Percentiles rank a stretch among this genome's conserved stretches.
phyloP scores from a whole-genome alignment of 2,888 invertebrate genomes.

The Lepidonotus clava region DNA sequence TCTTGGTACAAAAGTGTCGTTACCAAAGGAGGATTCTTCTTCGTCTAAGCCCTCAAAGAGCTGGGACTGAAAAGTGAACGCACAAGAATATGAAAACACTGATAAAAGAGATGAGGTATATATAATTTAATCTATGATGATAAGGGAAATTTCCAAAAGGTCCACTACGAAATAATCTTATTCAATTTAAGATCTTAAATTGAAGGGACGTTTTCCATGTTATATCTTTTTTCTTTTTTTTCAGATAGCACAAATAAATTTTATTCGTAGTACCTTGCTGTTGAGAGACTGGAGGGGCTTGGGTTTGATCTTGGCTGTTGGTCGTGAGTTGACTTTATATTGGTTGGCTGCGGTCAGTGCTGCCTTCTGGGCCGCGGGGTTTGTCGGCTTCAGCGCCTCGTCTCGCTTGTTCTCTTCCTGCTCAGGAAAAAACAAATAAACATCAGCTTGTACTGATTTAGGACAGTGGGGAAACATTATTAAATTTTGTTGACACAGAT shows the following conservation, averaged over 20 bases:
- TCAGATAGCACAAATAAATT: too few species aligned
- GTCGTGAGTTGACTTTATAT: slow-evolving; percentile 84
- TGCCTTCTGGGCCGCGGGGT: slow-evolving; percentile 85
- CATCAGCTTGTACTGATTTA: background rate
- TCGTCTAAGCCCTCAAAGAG: slow-evolving; percentile 93
- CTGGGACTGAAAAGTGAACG: slow-evolving; percentile 59
- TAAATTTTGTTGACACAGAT: too few species aligned
- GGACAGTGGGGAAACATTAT: too few species aligned
- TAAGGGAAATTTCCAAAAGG: too few species aligned
- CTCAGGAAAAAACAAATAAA: background rate
- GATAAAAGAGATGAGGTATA: too few species aligned
- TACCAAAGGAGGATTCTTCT: slow-evolving; percentile 82
- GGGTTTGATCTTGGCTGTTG: slow-evolving; percentile 83
- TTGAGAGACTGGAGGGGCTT: slow-evolving; percentile 79
- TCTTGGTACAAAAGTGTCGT: slow-evolving; percentile 81
- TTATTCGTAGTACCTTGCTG: slow-evolving; percentile 83
- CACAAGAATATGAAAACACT: too few species aligned
- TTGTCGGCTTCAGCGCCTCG: slow-evolving; percentile 85
- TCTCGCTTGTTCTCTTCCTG: slow-evolving; percentile 84
- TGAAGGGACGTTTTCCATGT: too few species aligned
- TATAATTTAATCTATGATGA: too few species aligned
- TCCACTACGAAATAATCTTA: too few species aligned
- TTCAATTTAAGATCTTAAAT: too few species aligned
- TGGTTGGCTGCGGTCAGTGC: slow-evolving; percentile 77
- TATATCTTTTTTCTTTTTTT: too few species aligned